These are phyloP conservation scores for Oreotrochilus melanogaster DNA, from an alignment of 2,113 vertebrate species.

Conservation along the genomic window DNA sequence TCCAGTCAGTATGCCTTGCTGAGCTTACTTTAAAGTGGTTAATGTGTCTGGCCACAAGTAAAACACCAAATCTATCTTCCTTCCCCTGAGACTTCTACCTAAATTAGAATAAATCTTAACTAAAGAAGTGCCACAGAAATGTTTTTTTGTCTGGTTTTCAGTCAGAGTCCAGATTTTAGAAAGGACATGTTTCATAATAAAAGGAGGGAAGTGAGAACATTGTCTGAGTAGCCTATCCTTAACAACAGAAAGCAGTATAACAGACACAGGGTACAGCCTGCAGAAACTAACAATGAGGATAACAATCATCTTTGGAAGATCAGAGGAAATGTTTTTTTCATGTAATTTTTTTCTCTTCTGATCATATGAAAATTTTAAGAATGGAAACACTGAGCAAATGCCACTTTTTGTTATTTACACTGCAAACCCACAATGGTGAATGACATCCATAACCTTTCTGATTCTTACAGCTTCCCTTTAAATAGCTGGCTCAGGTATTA, in stretches of 20 bases:
- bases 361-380: background rate
- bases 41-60: background rate
- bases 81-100: background rate
- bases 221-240: background rate
- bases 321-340: background rate
- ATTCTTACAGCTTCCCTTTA: background rate
- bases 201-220: background rate
- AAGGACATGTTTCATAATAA: slow-evolving; percentile 17
- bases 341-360: background rate
- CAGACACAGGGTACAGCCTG: background rate
- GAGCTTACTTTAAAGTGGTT: background rate
- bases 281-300: background rate
- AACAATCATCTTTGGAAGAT: slow-evolving; percentile 25
- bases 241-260: slow-evolving; percentile 44
- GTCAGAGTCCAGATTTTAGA: slow-evolving; percentile 9
- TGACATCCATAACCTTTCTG: slow-evolving; percentile 30
- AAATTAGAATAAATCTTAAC: slow-evolving; percentile 12
- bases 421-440: slow-evolving; percentile 7
- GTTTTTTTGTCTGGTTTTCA: slow-evolving; percentile 24
- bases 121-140: background rate
- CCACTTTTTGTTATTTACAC: slow-evolving; percentile 40
- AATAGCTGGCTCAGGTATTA: background rate
- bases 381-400: slow-evolving; percentile 24
- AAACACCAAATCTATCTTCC: background rate
- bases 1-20: background rate